Evolutionary conservation across 1,140 invertebrate genomes (phyloP).

Genomic region (Cylas formicarius): DNA sequence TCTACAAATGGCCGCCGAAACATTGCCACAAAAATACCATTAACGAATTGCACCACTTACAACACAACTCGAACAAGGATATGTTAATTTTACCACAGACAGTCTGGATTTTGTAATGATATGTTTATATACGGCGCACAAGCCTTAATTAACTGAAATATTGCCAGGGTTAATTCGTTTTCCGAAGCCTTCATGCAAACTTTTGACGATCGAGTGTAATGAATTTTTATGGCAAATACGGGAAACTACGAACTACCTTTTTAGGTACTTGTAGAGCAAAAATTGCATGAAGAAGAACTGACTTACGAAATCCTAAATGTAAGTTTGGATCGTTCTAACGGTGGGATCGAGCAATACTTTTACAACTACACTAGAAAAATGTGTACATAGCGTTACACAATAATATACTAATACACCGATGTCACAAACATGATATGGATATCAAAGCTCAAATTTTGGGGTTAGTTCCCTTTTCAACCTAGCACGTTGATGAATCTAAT

Average conservation of each 20-base stretch:
- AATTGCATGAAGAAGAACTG: conserved; percentile 16
- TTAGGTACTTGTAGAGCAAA: conserved; percentile 36
- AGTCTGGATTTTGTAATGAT: conserved; percentile 21
- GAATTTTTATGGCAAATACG: conserved; percentile 11
- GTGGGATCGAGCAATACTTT: no score
- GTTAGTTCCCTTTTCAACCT: no score
- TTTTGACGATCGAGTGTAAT: background rate
- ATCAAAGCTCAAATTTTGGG: conserved; percentile 20
- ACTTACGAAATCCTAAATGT: no score
- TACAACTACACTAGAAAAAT: conserved; percentile 10
- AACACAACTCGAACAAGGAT: conserved; percentile 27
- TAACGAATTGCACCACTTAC: conserved; percentile 31
- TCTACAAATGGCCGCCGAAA: conserved; percentile 28
- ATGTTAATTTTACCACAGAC: conserved; percentile 28
- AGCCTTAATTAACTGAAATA: conserved; percentile 1
- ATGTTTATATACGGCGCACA: conserved; percentile 8
- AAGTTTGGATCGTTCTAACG: no score
- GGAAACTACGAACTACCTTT: conserved; percentile 13
- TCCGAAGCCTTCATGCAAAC: conserved; percentile 6
- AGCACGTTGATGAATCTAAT: no score
- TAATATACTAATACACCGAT: conserved; percentile 4
- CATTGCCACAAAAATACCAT: conserved; percentile 39
- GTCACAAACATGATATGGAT: conserved; percentile 22
- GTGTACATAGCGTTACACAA: conserved; percentile 1
- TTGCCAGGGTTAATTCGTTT: background rate